These are phyloP conservation scores for Sebastes taczanowskii DNA, from an alignment of 2,797 vertebrate genomes.

Conservation along the genomic window DNA sequence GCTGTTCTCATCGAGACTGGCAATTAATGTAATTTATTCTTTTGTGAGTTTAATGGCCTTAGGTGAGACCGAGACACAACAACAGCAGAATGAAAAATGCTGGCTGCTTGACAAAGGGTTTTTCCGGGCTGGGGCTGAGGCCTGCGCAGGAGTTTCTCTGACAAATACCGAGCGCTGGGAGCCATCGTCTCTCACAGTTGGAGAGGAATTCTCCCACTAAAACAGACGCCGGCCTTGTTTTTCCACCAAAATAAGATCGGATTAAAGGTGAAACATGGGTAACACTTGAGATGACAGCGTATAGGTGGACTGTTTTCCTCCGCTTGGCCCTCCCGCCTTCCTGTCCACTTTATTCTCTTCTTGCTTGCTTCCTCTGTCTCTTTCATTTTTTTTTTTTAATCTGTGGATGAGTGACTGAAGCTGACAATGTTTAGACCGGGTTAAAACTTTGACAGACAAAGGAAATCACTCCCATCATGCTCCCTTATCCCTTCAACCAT, in stretches of 20 bases:
- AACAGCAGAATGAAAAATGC: slow-evolving; percentile 72
- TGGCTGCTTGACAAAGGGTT: slow-evolving; percentile 67
- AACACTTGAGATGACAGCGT: slow-evolving; percentile 31
- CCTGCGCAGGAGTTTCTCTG: slow-evolving; percentile 56
- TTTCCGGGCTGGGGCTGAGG: slow-evolving; percentile 58
- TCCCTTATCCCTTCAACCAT: background rate
- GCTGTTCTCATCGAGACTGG: slow-evolving; percentile 79
- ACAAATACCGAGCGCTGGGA: slow-evolving; percentile 67
- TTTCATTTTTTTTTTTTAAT: slow-evolving; percentile 50
- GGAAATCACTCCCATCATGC: slow-evolving; percentile 26
- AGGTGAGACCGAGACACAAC: slow-evolving; percentile 78
- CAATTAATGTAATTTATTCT: slow-evolving; percentile 84
- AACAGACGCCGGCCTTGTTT: slow-evolving; percentile 42
- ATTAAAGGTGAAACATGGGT: slow-evolving; percentile 56
- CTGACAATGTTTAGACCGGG: slow-evolving; percentile 36
- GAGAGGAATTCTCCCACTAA: slow-evolving; percentile 52
- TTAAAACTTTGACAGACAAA: slow-evolving; percentile 45
- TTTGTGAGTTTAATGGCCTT: slow-evolving; percentile 83
- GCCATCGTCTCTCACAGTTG: slow-evolving; percentile 40
- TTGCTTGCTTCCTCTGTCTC: slow-evolving; percentile 21
- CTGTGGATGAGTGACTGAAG: slow-evolving; percentile 44
- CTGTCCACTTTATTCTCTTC: slow-evolving; percentile 14
- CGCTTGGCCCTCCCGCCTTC: slow-evolving; percentile 11
- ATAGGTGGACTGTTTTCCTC: slow-evolving; percentile 20
- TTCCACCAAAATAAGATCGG: slow-evolving; percentile 34